Evolutionary conservation across 2,888 invertebrate genomes (phyloP).

Genomic region (Pyrocoelia pectoralis): DNA sequence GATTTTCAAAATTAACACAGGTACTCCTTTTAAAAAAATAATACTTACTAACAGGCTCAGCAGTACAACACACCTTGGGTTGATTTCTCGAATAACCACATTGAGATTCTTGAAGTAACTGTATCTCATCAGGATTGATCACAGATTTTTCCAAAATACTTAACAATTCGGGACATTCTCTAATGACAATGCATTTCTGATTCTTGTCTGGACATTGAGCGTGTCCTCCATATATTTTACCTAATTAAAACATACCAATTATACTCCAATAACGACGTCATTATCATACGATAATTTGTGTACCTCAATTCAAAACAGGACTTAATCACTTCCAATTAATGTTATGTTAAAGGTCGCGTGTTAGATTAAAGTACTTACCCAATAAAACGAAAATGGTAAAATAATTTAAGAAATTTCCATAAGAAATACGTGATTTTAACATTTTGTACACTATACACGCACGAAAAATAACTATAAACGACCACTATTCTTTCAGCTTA

Average conservation of each 20-base stretch:
- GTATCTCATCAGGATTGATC: background rate
- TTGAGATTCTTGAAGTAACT: background rate
- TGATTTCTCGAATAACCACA: background rate
- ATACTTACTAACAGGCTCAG: background rate
- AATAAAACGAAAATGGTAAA: background rate
- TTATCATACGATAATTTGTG: background rate
- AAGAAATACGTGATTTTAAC: background rate
- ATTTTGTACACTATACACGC: background rate
- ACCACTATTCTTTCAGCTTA: background rate
- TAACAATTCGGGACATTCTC: background rate
- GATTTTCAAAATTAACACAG: too few relatives aligned
- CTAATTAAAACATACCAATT: background rate
- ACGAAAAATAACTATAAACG: background rate
- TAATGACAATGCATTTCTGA: slow-evolving; percentile 1
- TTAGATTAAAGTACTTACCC: background rate
- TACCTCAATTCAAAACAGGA: background rate
- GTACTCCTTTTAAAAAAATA: too few relatives aligned
- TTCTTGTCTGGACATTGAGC: slow-evolving; percentile 7
- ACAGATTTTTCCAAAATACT: background rate
- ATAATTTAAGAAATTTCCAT: background rate
- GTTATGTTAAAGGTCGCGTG: background rate
- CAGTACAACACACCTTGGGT: background rate
- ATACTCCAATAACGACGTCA: background rate
- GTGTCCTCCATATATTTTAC: background rate
- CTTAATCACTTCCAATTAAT: background rate